Base-by-base conservation (phyloP, 1,140 invertebrate genomes). In the Lucilia sericata region DNA sequence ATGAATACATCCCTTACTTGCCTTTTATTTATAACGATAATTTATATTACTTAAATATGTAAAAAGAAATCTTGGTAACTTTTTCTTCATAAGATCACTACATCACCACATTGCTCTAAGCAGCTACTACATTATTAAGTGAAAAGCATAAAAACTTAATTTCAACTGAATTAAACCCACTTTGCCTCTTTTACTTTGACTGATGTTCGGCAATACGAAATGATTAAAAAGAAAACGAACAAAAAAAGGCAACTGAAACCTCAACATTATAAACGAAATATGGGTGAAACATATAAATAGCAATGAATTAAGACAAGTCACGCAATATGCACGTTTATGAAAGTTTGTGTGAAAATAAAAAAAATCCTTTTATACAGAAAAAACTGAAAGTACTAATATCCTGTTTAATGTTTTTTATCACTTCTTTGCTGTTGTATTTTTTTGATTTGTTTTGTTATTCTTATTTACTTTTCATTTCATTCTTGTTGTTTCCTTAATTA, bases 281-380 rank as follows among this genome's bases (percentile, higher is more conserved):
- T 70, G 65, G 65, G 55, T 60, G 55, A 60, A 60, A 60, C 65
- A 70, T 9, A 70, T 12, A 70, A 21, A 70, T 10, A 7, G 19
- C 5, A 21, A 70, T 70, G n/a, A 70, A 70, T 70, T 70, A 70
- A 70, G 65, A 70, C 65, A 70, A 70, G 65, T 70, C 65, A 70
- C 65, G 65, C 65, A 70, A 70, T 21, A 70, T 70, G n/a, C 21
- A 70, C 65, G 19, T 70, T 70, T 60, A 60, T 60, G 55, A 60
- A 17, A 30, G 25, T 30, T 30, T 30, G 49, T 49, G 3, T 65
- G 14, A 65, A 65, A 30, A 42, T 5, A 70, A 70, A 21, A 70
- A 19, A 21, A 70, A 70, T 70, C 65, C 65, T 70, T 70, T 70
- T 70, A 70, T 70, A 17, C 13, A 60, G n/a, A 12, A 60, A 60